phyloP scores from a whole-genome alignment of 2,113 vertebrate genomes.

The Xerus inauris region DNA sequence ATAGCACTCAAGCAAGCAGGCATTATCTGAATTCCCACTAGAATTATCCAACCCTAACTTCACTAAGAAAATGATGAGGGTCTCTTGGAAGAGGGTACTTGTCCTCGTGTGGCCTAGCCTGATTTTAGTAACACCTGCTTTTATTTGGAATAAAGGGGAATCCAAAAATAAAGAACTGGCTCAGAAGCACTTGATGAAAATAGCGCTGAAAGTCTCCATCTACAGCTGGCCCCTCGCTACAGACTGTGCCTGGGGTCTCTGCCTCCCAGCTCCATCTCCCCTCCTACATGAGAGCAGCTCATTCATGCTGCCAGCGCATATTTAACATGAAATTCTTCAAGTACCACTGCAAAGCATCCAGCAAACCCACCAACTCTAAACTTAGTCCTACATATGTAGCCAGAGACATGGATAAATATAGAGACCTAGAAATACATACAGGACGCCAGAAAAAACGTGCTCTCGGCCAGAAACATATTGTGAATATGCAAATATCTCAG shows the following conservation, averaged over 20 bases:
- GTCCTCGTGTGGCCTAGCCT: not conserved
- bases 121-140: conserved; percentile 56
- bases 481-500: conserved; percentile 87
- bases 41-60: not conserved
- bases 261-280: conserved; percentile 14
- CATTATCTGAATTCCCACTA: not conserved
- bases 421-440: conserved; percentile 87
- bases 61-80: not conserved
- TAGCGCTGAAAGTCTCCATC: not conserved
- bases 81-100: not conserved
- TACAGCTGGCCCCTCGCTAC: not conserved
- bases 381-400: conserved; percentile 88
- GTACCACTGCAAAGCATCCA: conserved; percentile 83
- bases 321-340: conserved; percentile 80
- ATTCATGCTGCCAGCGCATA: conserved; percentile 56
- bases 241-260: not conserved
- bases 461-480: conserved; percentile 89
- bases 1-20: not conserved
- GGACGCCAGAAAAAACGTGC: conserved; percentile 85
- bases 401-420: conserved; percentile 89
- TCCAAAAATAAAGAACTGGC: conserved; percentile 66
- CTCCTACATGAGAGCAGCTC: not conserved
- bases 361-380: conserved; percentile 85
- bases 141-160: conserved; percentile 42
- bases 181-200: conserved; percentile 62